phyloP scores from a whole-genome alignment of 2,888 invertebrate genomes.

The Acrobasis consociella region DNA sequence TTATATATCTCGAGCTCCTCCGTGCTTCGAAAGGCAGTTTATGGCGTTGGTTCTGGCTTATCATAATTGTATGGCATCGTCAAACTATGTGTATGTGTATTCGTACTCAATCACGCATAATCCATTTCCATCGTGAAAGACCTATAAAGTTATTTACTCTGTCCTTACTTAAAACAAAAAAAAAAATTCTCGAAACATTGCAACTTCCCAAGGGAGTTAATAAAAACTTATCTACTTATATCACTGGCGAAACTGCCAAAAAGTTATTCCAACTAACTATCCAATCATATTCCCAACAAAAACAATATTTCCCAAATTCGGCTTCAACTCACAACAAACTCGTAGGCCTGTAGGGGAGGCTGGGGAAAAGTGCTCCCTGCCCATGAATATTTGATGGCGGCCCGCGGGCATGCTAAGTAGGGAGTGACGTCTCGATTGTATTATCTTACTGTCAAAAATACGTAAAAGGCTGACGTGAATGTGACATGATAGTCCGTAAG shows the following conservation, averaged over 20 bases:
- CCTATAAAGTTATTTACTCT: too few relatives aligned
- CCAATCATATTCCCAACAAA: constrained; percentile 1
- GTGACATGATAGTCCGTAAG: background rate
- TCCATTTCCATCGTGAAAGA: too few relatives aligned
- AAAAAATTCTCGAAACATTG: background rate
- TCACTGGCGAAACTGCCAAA: background rate
- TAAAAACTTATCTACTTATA: background rate
- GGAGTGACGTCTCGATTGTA: constrained; percentile 28
- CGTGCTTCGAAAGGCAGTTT: too few relatives aligned
- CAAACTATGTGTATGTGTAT: too few relatives aligned
- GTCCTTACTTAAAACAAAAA: too few relatives aligned
- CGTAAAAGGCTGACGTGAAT: background rate
- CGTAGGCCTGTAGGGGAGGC: constrained; percentile 34
- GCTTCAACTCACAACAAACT: background rate
- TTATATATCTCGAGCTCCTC: too few relatives aligned
- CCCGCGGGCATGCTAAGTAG: constrained; percentile 43
- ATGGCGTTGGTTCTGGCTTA: too few relatives aligned
- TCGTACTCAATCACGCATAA: too few relatives aligned
- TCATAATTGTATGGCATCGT: too few relatives aligned
- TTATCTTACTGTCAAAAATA: constrained; percentile 7
- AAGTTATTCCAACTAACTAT: background rate
- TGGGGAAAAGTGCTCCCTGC: constrained; percentile 40
- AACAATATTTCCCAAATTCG: background rate
- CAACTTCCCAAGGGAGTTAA: background rate
- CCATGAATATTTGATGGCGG: constrained; percentile 71